phyloP scores from a whole-genome alignment of 2,797 vertebrate genomes.

The Paedocypris micromegethes region DNA sequence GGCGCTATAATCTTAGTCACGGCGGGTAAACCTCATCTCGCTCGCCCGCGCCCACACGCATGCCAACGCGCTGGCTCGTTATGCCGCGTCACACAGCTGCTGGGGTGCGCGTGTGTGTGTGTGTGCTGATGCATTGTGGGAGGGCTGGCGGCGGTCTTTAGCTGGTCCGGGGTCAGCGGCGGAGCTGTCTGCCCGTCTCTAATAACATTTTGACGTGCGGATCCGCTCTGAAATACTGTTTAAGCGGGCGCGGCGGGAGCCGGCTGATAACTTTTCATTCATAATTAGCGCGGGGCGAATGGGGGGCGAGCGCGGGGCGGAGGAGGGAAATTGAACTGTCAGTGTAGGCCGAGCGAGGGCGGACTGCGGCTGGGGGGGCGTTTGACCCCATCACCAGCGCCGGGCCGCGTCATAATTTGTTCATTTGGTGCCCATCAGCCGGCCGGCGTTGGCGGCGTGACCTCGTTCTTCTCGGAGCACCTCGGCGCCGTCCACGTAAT shows the following conservation, averaged over 20 bases:
- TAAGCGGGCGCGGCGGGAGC: slow-evolving; percentile 69
- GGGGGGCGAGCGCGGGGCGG: slow-evolving; percentile 70
- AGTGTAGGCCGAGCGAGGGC: slow-evolving; percentile 76
- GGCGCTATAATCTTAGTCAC: slow-evolving; percentile 67
- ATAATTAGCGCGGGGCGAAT: slow-evolving; percentile 97
- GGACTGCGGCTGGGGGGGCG: slow-evolving; percentile 73
- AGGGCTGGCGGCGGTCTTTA: slow-evolving; percentile 74
- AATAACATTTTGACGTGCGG: slow-evolving; percentile 99
- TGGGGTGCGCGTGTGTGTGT: neutral
- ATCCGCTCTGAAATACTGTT: slow-evolving; percentile 85
- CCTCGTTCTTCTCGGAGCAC: slow-evolving; percentile 87
- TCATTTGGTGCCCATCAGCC: slow-evolving; percentile 99
- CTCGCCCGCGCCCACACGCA: slow-evolving; percentile 46
- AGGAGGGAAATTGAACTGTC: slow-evolving; percentile 99
- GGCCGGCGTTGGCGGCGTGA: slow-evolving; percentile 83
- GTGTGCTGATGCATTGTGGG: slow-evolving; percentile 29
- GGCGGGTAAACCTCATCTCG: slow-evolving; percentile 49
- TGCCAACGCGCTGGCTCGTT: slow-evolving; percentile 48
- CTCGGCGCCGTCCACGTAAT: slow-evolving; percentile 98
- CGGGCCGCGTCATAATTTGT: slow-evolving; percentile 99
- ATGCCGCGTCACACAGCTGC: slow-evolving; percentile 25
- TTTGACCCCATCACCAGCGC: slow-evolving; percentile 99
- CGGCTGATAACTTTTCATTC: slow-evolving; percentile 99
- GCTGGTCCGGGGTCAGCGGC: slow-evolving; percentile 76
- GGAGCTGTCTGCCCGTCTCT: slow-evolving; percentile 76